These are phyloP conservation scores for Drosophila histrio DNA, from an alignment of 2,888 invertebrate genomes.

Conservation along the genomic window DNA sequence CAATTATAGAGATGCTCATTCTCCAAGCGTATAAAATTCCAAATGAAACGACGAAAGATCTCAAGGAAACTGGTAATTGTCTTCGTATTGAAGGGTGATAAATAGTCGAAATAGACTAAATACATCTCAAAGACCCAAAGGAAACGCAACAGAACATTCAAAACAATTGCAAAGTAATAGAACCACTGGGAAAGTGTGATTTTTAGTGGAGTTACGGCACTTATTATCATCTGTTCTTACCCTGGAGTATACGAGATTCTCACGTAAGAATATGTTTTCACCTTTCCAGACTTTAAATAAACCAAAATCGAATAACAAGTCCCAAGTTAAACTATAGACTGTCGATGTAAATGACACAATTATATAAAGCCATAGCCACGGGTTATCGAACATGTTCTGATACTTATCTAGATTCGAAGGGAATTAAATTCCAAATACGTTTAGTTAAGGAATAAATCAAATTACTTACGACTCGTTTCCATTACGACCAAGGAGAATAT, in stretches of 20 bases:
- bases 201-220: neutral
- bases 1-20: constrained; percentile 99
- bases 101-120: constrained; percentile 87
- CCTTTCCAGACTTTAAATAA: constrained; percentile 93
- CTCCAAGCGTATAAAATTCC: constrained; percentile 99
- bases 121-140: constrained; percentile 94
- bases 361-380: constrained; percentile 94
- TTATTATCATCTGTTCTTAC: constrained; percentile 84
- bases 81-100: constrained; percentile 88
- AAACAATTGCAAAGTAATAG: constrained; percentile 94
- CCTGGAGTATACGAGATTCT: constrained; percentile 96
- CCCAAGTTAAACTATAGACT: constrained; percentile 97
- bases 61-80: constrained; percentile 91
- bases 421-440: neutral
- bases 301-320: constrained; percentile 99
- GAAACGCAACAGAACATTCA: constrained; percentile 95
- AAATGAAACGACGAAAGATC: constrained; percentile 95
- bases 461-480: constrained; percentile 72
- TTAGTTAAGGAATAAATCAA: fast-evolving
- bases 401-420: constrained; percentile 85
- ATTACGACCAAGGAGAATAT: constrained; percentile 88
- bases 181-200: constrained; percentile 85
- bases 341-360: constrained; percentile 92
- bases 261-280: constrained; percentile 94
- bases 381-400: constrained; percentile 87